phyloP scores from a whole-genome alignment of 1,140 invertebrate species.

The Platyura marginata region DNA sequence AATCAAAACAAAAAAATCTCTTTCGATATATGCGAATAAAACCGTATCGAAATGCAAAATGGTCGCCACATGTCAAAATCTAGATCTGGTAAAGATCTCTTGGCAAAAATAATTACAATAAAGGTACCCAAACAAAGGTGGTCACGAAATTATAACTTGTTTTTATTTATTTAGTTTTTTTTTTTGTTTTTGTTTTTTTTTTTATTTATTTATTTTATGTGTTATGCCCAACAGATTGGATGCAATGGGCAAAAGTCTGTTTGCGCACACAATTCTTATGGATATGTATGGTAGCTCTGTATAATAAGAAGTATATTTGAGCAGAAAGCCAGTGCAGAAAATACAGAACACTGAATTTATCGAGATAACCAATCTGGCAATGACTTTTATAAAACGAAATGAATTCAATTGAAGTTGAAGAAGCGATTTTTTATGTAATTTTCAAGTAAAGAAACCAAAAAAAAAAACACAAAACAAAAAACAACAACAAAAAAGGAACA shows the following conservation, averaged over 20 bases:
- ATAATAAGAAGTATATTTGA: too few species aligned
- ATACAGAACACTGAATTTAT: too few species aligned
- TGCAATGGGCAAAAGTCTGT: too few species aligned
- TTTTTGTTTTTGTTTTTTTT: not conserved
- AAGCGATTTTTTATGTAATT: not conserved
- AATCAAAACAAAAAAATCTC: not conserved
- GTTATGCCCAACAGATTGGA: too few species aligned
- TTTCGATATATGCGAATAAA: not conserved
- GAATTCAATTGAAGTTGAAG: not conserved
- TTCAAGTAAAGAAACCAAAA: not conserved
- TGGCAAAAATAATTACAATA: not conserved
- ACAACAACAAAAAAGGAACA: not conserved
- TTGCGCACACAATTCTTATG: too few species aligned
- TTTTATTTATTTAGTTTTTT: not conserved
- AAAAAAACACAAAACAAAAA: not conserved
- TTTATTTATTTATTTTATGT: not conserved
- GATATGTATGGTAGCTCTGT: too few species aligned
- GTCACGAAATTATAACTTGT: not conserved
- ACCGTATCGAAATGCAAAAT: not conserved
- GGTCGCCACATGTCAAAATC: not conserved
- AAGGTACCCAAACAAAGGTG: not conserved
- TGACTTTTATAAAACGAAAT: too few species aligned
- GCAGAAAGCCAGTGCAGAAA: too few species aligned
- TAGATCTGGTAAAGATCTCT: not conserved
- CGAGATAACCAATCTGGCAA: too few species aligned